phyloP scores from a whole-genome alignment of 2,797 vertebrate species.

The Bufotes viridis region DNA sequence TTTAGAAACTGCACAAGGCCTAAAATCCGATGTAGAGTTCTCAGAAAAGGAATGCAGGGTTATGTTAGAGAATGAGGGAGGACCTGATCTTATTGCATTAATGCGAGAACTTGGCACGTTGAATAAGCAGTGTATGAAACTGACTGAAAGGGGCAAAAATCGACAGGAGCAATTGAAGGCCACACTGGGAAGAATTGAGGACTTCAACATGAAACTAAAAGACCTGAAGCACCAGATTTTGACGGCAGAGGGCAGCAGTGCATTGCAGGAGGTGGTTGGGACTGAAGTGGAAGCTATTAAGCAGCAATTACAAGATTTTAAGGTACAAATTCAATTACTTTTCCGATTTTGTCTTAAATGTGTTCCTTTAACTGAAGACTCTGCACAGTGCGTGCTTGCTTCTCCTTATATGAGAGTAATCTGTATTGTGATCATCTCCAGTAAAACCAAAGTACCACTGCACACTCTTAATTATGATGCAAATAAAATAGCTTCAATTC shows the following conservation, averaged over 20 bases:
- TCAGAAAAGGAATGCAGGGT: conserved; percentile 83
- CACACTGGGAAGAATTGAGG: conserved; percentile 80
- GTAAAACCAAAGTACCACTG: no score
- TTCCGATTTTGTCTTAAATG: background rate
- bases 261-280: conserved; percentile 86
- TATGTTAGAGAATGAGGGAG: conserved; percentile 92
- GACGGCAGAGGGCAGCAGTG: conserved; percentile 84
- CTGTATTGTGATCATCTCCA: background rate
- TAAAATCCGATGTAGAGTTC: conserved; percentile 83
- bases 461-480: no score
- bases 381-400: background rate
- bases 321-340: conserved; percentile 78
- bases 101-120: conserved; percentile 91
- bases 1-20: conserved; percentile 79
- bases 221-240: conserved; percentile 84
- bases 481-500: no score
- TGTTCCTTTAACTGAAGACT: background rate
- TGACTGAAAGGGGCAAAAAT: conserved; percentile 84
- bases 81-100: conserved; percentile 91
- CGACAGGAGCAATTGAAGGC: conserved; percentile 85
- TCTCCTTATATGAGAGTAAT: background rate
- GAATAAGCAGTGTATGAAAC: conserved; percentile 88
- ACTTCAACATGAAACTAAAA: conserved; percentile 86
- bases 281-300: conserved; percentile 93
- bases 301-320: conserved; percentile 92